Evolutionary conservation across 2,113 vertebrate species (phyloP), one percentile per base, ranked within the genome.

Genomic region (Cochlearius cochlearius): DNA sequence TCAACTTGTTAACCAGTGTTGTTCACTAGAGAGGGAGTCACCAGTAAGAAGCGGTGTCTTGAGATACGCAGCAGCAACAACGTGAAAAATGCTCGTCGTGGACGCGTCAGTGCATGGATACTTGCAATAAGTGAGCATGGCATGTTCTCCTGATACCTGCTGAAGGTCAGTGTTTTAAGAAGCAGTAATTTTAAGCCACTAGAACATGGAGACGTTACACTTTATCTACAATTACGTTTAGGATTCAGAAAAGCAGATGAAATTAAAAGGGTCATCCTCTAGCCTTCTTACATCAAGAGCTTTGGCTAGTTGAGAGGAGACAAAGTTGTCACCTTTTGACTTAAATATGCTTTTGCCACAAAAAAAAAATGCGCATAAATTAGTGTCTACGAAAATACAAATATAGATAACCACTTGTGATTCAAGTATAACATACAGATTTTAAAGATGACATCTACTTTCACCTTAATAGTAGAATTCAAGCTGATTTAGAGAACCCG

Each of bases 131-230:
- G 5, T 25, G 47, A 78, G 38, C 5, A n/a, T 22, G 64, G 9
- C 5, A 4, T 23, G 8, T 62, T 94, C 36, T 74, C 34, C 29
- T 60, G 60, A 30, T 32, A 83, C 8, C 30, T 0, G 0, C 45
- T 34, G 27, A 75, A 88, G 13, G 32, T 34, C 79, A 69, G 15
- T 34, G 49, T 80, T 83, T 86, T 76, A 53, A 78, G 64, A 67
- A 50, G 5, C 10, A 9, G 9, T 39, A 63, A 64, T 21, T 78
- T 59, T 55, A 96, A 92, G 43, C 27, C 62, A 52, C 29, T 76
- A 79, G 52, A 64, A 83, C 88, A 59, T 34, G 1, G 26, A 83
- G 20, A 77, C 5, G 18, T 38, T 72, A 8, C 11, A 11, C 27
- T 66, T 67, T 26, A 15, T 12, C 34, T 77, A 26, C 12, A 67